These are phyloP conservation scores for Sinodicranocentrus sp. DNA, from an alignment of 2,888 invertebrate genomes.

Conservation along the genomic window DNA sequence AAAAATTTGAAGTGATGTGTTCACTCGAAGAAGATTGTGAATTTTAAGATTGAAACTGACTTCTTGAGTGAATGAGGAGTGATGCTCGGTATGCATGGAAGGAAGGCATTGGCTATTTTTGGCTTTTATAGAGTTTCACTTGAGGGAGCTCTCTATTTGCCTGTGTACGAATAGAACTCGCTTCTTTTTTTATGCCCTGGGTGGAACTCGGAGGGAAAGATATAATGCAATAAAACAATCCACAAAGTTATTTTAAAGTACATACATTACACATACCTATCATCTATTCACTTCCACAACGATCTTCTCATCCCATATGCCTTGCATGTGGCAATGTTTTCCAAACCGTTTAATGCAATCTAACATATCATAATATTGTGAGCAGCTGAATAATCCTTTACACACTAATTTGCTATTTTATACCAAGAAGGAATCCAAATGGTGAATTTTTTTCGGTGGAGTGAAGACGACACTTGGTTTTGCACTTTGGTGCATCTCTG, in stretches of 20 bases:
- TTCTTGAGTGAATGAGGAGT: slow-evolving; percentile 17
- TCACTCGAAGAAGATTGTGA: slow-evolving; percentile 9
- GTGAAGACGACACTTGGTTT: slow-evolving; percentile 19
- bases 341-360: not conserved
- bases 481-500: slow-evolving; percentile 23
- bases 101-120: slow-evolving; percentile 1
- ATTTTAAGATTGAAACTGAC: slow-evolving; percentile 28
- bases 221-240: slow-evolving; percentile 26
- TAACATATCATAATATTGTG: slow-evolving; percentile 33
- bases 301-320: not conserved
- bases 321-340: not conserved
- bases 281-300: not conserved
- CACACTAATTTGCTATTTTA: slow-evolving; percentile 14
- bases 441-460: slow-evolving; percentile 17
- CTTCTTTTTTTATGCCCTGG: not conserved
- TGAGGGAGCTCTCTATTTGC: slow-evolving; percentile 1
- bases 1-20: slow-evolving; percentile 5
- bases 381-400: slow-evolving; percentile 21
- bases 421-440: slow-evolving; percentile 29
- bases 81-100: not conserved
- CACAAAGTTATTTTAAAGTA: slow-evolving; percentile 24
- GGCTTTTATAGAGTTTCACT: slow-evolving; percentile 29
- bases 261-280: not conserved
- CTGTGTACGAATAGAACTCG: not conserved
- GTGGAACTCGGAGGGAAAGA: not conserved